These are phyloP conservation scores for Podargus strigoides DNA, from an alignment of 2,797 vertebrate genomes.

Conservation along the genomic window DNA sequence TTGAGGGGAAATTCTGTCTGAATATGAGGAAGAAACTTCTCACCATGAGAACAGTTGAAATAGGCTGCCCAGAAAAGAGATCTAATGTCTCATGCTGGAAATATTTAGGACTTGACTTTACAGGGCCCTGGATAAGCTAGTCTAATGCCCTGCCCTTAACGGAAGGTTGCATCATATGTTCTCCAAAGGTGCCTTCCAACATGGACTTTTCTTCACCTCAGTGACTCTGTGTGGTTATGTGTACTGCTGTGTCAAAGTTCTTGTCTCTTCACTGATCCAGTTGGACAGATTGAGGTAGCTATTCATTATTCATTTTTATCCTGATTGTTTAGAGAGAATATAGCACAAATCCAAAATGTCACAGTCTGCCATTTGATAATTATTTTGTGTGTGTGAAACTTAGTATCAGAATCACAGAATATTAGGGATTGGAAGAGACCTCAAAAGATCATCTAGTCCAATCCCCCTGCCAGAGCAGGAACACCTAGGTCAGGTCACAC, in stretches of 20 bases:
- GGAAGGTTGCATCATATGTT: not conserved
- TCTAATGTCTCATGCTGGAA: not conserved
- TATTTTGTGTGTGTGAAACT: not conserved
- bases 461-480: too few species aligned
- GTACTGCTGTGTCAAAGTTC: not conserved
- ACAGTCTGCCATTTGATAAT: not conserved
- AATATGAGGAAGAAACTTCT: not conserved
- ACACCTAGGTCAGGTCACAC: too few species aligned
- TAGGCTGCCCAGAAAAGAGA: not conserved
- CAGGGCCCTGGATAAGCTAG: not conserved
- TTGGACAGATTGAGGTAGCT: not conserved
- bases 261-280: not conserved
- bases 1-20: not conserved
- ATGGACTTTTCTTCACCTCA: not conserved
- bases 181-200: not conserved
- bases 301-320: not conserved
- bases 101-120: not conserved
- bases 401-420: too few species aligned
- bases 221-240: not conserved
- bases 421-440: too few species aligned
- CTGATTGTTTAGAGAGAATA: not conserved
- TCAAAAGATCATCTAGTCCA: too few species aligned
- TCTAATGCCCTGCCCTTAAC: not conserved
- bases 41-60: not conserved
- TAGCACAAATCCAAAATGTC: not conserved